Percentiles rank a stretch among this genome's conserved stretches.
Evolutionary conservation across 1,140 invertebrate genomes (phyloP).

Genomic region (Asobara japonica): DNA sequence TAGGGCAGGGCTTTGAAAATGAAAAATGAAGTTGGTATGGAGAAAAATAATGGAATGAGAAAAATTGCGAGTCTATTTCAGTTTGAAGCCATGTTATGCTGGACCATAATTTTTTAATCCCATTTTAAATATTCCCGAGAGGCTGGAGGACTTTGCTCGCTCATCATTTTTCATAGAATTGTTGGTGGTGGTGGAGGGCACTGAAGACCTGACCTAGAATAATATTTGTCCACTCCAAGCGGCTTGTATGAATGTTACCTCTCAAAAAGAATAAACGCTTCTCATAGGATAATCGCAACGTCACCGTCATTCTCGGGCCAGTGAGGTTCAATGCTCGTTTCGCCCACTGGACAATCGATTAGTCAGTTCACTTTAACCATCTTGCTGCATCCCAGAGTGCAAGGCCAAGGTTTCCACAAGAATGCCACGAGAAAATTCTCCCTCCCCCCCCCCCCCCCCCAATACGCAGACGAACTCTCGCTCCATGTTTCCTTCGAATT

Average conservation of each 20-base stretch:
- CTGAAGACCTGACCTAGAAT: slow-evolving; percentile 21
- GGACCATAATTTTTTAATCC: too few relatives aligned
- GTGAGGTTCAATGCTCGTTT: slow-evolving; percentile 41
- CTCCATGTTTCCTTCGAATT: too few relatives aligned
- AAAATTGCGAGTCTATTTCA: too few relatives aligned
- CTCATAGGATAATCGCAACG: not conserved
- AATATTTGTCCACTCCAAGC: not conserved
- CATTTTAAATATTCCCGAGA: not conserved
- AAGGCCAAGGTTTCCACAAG: not conserved
- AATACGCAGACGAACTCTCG: too few relatives aligned
- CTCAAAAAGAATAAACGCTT: not conserved
- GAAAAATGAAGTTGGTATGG: too few relatives aligned
- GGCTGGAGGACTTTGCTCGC: too few relatives aligned
- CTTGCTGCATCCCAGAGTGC: slow-evolving; percentile 2
- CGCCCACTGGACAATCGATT: slow-evolving; percentile 38
- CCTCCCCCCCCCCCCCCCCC: too few relatives aligned
- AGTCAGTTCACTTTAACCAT: slow-evolving; percentile 24
- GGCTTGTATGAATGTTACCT: not conserved
- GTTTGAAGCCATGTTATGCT: too few relatives aligned
- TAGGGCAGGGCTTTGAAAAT: too few relatives aligned
- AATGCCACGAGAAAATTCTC: not conserved
- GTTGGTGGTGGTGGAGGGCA: not conserved
- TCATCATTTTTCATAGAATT: not conserved
- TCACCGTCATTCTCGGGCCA: slow-evolving; percentile 15
- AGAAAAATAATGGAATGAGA: too few relatives aligned